A percentile compares a stretch with the other conserved stretches of the same genome.
Evolutionary conservation across 2,888 invertebrate species (phyloP).

Genomic region (Ormyrus thymus): DNA sequence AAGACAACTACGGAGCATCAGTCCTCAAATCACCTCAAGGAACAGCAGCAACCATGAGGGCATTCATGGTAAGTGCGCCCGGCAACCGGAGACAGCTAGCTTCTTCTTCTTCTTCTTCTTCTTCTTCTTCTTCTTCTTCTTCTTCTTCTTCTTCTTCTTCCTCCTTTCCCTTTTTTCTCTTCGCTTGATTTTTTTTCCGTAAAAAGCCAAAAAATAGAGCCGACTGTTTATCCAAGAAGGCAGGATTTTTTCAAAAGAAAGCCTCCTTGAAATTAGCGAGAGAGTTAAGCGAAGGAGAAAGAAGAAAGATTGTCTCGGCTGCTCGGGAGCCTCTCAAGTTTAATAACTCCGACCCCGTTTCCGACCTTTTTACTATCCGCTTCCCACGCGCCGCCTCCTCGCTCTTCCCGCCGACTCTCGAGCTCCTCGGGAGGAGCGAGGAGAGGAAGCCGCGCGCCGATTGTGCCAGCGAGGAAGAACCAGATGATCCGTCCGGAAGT

Average conservation of each 20-base stretch:
- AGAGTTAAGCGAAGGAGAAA: conserved; percentile 30
- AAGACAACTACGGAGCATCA: conserved; percentile 73
- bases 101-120: no score
- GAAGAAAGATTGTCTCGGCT: conserved; percentile 23
- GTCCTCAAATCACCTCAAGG: conserved; percentile 72
- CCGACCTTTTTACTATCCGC: not conserved
- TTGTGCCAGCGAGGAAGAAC: not conserved
- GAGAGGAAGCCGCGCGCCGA: not conserved
- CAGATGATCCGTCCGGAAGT: no score
- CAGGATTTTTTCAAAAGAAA: no score
- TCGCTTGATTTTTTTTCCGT: not conserved
- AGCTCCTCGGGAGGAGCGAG: not conserved
- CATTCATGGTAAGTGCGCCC: conserved; percentile 73
- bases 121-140: no score
- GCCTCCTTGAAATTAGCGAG: conserved; percentile 11
- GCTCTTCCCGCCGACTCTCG: not conserved
- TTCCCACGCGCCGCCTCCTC: not conserved
- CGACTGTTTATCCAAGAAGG: no score
- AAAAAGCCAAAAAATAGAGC: not conserved
- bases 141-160: not conserved
- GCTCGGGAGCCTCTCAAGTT: conserved; percentile 13
- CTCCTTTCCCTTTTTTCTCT: conserved; percentile 4
- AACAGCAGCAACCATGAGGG: conserved; percentile 74
- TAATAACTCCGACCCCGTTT: conserved; percentile 20
- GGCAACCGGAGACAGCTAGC: not conserved